These are phyloP conservation scores for Molothrus ater DNA, from an alignment of 2,797 vertebrate genomes.

Conservation along the genomic window DNA sequence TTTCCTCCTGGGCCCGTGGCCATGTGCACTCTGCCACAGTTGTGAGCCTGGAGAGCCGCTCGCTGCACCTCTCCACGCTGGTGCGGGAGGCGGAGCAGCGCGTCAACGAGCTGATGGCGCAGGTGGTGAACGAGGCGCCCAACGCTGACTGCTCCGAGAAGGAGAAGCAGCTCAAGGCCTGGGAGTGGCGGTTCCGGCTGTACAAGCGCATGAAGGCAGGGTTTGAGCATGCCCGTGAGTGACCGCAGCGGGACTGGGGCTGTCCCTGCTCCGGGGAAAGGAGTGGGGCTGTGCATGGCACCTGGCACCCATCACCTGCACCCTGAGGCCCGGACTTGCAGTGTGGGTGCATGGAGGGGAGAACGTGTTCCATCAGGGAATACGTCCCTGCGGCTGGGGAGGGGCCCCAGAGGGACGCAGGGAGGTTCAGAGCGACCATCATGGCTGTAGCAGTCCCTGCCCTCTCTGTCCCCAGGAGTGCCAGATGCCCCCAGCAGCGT, in stretches of 20 bases:
- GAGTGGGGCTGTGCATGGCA: fast-evolving
- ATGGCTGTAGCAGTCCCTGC: not conserved
- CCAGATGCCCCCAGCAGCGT: constrained; percentile 84
- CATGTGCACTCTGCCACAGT: constrained; percentile 63
- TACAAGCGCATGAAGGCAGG: constrained; percentile 92
- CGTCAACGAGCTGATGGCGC: constrained; percentile 81
- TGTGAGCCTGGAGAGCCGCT: constrained; percentile 86
- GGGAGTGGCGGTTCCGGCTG: constrained; percentile 91
- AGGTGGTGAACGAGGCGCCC: constrained; percentile 81
- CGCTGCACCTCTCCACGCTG: constrained; percentile 84
- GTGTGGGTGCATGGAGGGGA: fast-evolving
- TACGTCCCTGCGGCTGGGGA: fast-evolving
- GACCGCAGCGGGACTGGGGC: not conserved
- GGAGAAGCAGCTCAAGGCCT: constrained; percentile 88
- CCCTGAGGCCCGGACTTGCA: not conserved
- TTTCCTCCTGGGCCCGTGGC: fast-evolving
- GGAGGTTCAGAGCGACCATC: fast-evolving
- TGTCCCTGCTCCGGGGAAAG: fast-evolving
- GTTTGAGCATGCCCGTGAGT: constrained; percentile 84
- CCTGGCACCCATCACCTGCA: fast-evolving
- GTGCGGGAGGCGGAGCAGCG: constrained; percentile 89
- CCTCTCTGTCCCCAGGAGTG: constrained; percentile 72
- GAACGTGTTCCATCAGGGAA: fast-evolving
- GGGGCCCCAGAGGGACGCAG: not conserved
- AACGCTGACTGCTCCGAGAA: constrained; percentile 79